Base-by-base conservation (phyloP, 2,113 vertebrate genomes). In the Psilopogon haemacephalus region DNA sequence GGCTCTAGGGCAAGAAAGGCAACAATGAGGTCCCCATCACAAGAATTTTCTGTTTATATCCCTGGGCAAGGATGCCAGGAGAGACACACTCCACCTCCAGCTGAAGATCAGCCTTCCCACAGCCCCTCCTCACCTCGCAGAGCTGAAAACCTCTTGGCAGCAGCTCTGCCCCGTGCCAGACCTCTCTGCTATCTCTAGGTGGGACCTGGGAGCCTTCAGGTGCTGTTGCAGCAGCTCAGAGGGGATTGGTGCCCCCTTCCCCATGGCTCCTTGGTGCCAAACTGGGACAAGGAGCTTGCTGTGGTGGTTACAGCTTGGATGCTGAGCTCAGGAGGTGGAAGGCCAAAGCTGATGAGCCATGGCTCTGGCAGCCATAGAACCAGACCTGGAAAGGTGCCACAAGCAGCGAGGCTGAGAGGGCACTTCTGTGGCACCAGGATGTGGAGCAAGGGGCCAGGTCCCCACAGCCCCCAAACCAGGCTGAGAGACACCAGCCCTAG, bases 211-310 rank as follows among this genome's bases (percentile, higher is more conserved):
- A 59, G 68, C 46, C 70, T 35, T 19, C 52, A 2, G 6, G 12
- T 3, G 2, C 37, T 0, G 0, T n/a, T 10, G 54, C 65, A 54
- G 46, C 8, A 5, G 42, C 3, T 5, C 8, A 8, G 62, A 32
- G 55, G 42, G 52, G 37, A 40, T 3, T 3, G 46, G 21, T 71
- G 44, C 38, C 81, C n/a, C 48, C 74, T 37, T 37, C 30, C 52
- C n/a, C 32, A 10, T 5, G 1, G 44, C 42, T 50, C 32, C 44
- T n/a, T 1, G n/a, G n/a, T n/a, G n/a, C n/a, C n/a, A n/a, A n/a
- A n/a, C n/a, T n/a, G n/a, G n/a, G n/a, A n/a, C n/a, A n/a, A 44
- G 59, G 55, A 46, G 74, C 59, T 1, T 1, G 1, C 11, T 1
- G 1, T 3, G 0, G 42, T 2, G 35, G 8, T 8, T 42, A 28